Evolutionary conservation across 1,140 invertebrate species (phyloP).

Genomic region (Drosophila dunni): DNA sequence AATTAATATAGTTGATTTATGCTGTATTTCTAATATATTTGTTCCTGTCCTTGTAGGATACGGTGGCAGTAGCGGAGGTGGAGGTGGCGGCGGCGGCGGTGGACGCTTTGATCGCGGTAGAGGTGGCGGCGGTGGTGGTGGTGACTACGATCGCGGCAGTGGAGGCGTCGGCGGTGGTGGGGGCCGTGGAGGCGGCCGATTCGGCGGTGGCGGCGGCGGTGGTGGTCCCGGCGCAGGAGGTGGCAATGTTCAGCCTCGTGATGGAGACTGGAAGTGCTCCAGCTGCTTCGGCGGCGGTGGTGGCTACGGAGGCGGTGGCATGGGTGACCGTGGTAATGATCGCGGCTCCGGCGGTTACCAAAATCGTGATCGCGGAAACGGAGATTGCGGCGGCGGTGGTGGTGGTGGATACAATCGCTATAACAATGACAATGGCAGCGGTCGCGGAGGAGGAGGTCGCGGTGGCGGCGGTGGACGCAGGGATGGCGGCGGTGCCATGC

Average conservation of each 20-base stretch:
- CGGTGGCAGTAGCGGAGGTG: slow-evolving; percentile 71
- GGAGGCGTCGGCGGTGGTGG: slow-evolving; percentile 85
- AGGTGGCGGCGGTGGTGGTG: slow-evolving; percentile 85
- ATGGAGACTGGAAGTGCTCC: slow-evolving; percentile 95
- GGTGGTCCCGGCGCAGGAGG: slow-evolving; percentile 86
- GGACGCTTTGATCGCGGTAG: slow-evolving; percentile 85
- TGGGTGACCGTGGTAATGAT: slow-evolving; percentile 72
- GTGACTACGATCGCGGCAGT: slow-evolving; percentile 84
- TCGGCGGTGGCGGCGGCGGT: slow-evolving; percentile 80
- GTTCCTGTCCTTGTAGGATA: slow-evolving; percentile 64
- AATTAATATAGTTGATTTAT: background rate
- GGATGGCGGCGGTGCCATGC: slow-evolving; percentile 85
- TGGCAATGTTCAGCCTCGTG: slow-evolving; percentile 85
- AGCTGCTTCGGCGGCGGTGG: slow-evolving; percentile 86
- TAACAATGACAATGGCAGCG: slow-evolving; percentile 85
- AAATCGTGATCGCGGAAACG: slow-evolving; percentile 85
- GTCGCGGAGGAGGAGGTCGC: slow-evolving; percentile 80
- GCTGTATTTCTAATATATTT: slow-evolving; percentile 22
- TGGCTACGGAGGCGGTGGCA: slow-evolving; percentile 62
- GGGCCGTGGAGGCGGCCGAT: slow-evolving; percentile 81
- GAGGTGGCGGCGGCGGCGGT: slow-evolving; percentile 85
- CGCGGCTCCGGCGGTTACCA: slow-evolving; percentile 84
- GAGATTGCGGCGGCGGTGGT: slow-evolving; percentile 84
- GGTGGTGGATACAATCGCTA: slow-evolving; percentile 85
- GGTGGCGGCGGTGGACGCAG: slow-evolving; percentile 85